These are phyloP conservation scores for Grammomys dolichurus DNA, from an alignment of 2,113 vertebrate genomes.

Conservation along the genomic window DNA sequence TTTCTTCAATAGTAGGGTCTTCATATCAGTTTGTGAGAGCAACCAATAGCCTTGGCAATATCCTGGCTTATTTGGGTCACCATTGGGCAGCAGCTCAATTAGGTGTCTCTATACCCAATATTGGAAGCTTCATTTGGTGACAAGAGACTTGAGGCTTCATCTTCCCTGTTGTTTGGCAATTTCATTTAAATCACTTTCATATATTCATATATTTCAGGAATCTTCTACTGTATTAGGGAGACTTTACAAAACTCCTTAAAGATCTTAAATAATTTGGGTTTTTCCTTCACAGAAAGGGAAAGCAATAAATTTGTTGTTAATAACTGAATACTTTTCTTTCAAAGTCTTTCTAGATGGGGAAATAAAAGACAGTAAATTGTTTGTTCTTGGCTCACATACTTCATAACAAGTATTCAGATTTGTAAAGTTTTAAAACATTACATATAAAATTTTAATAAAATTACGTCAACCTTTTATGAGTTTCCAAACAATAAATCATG, in stretches of 20 bases:
- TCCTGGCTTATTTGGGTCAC: background rate
- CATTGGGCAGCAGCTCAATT: background rate
- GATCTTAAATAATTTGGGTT: slow-evolving; percentile 6
- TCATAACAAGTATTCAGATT: background rate
- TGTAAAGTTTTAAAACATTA: slow-evolving; percentile 11
- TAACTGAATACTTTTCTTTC: slow-evolving; percentile 26
- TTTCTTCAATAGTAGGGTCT: background rate
- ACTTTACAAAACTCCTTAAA: background rate
- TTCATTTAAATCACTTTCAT: background rate
- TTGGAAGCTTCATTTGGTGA: background rate
- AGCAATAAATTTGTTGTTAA: slow-evolving; percentile 19
- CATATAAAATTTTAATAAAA: background rate
- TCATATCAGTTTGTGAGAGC: background rate
- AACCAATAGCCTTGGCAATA: background rate
- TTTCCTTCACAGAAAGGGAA: slow-evolving; percentile 15
- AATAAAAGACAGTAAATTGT: background rate
- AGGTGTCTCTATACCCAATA: background rate
- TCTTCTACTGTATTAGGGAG: background rate
- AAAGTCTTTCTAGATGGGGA: background rate
- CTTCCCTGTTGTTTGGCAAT: background rate
- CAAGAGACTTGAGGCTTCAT: background rate
- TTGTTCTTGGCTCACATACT: background rate
- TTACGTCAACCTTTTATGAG: background rate
- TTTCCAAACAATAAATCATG: slow-evolving; percentile 2
- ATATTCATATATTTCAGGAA: background rate